phyloP scores from a whole-genome alignment of 1,140 invertebrate genomes.

The Vollenhovia emeryi region DNA sequence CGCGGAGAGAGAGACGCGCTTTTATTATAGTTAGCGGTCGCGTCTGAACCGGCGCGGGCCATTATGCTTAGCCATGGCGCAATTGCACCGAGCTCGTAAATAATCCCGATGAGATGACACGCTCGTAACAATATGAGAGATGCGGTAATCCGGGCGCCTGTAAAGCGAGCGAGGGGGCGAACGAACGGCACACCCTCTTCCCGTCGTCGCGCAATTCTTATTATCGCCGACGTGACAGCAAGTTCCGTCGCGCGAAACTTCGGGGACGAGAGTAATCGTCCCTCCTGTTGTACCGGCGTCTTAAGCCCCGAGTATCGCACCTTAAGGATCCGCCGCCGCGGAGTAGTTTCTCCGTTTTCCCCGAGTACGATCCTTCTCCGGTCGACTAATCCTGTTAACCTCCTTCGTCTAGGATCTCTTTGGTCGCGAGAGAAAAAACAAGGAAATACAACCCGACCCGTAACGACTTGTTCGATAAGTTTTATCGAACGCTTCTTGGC shows the following conservation, averaged over 20 bases:
- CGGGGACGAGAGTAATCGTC: conserved; percentile 49
- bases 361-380: conserved; percentile 40
- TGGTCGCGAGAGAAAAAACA: not conserved
- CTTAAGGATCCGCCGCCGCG: conserved; percentile 20
- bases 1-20: not conserved
- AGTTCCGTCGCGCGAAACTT: conserved; percentile 42
- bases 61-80: conserved; percentile 23
- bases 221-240: not conserved
- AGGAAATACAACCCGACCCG: not conserved
- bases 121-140: conserved; percentile 48
- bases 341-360: conserved; percentile 27
- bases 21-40: conserved; percentile 6
- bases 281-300: not conserved
- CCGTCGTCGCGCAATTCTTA: conserved; percentile 43
- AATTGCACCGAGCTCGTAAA: conserved; percentile 45
- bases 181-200: not conserved
- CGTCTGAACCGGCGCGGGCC: not conserved
- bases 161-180: not conserved
- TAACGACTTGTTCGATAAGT: conserved; percentile 6
- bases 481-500: not conserved
- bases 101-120: conserved; percentile 39
- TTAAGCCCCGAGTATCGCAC: conserved; percentile 29
- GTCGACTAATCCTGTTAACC: conserved; percentile 43
- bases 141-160: conserved; percentile 1
- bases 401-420: not conserved